Conservation (phyloP, 2,888 invertebrate genomes). For the Noctua janthina region DNA sequence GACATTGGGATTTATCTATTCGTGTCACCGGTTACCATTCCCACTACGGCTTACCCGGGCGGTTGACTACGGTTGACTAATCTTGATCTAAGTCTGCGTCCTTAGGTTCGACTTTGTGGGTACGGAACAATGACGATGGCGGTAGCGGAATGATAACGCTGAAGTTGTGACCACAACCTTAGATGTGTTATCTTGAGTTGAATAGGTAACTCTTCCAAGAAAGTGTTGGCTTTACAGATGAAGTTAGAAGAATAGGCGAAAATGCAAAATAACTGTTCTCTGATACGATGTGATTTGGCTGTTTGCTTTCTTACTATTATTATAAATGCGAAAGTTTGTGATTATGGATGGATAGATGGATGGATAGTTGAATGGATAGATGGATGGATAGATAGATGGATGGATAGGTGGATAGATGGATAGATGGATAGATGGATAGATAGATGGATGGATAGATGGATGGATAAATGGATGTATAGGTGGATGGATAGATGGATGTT, state of each 20-base stretch:
- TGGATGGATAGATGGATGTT: too few relatives aligned
- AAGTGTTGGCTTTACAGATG: too few relatives aligned
- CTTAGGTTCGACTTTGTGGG: conserved; percentile 10
- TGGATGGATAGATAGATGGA: too few relatives aligned
- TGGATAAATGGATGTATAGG: too few relatives aligned
- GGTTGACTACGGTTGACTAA: conserved; percentile 16
- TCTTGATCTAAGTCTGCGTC: conserved; percentile 31
- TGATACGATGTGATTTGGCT: not conserved
- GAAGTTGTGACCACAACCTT: not conserved
- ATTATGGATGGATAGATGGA: too few relatives aligned
- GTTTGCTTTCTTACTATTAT: too few relatives aligned
- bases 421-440: too few relatives aligned
- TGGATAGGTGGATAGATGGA: too few relatives aligned
- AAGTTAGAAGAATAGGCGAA: not conserved
- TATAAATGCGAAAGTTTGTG: too few relatives aligned
- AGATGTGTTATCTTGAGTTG: not conserved
- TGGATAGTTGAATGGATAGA: too few relatives aligned
- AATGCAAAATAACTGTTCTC: not conserved
- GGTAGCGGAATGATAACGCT: not conserved
- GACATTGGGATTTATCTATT: conserved; percentile 40
- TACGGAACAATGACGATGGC: conserved; percentile 1
- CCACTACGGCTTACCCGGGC: conserved; percentile 8
- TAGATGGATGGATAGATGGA: too few relatives aligned
- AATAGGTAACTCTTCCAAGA: too few relatives aligned
- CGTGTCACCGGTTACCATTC: conserved; percentile 24